Percentiles rank a stretch among this genome's conserved stretches.
phyloP scores from a whole-genome alignment of 2,888 invertebrate species.

The Pelosia muscerda region DNA sequence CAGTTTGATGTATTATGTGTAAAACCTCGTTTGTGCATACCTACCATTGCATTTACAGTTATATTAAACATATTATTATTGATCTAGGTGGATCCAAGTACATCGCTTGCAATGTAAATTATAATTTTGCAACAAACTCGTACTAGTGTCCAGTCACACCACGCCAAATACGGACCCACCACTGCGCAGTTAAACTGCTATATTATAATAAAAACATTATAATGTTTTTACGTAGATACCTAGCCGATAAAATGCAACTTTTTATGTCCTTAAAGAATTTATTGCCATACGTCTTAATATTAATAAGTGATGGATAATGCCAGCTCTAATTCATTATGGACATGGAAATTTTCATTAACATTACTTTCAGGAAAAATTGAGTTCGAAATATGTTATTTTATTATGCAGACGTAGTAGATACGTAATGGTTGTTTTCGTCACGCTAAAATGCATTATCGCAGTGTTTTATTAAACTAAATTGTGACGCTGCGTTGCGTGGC shows the following conservation, averaged over 20 bases:
- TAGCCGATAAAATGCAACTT: constrained; percentile 35
- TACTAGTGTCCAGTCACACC: constrained; percentile 44
- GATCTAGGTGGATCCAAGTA: constrained; percentile 24
- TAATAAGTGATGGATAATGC: constrained; percentile 33
- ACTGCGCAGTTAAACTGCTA: constrained; percentile 56
- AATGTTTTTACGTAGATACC: constrained; percentile 46
- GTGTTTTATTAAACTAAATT: background rate
- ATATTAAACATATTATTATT: constrained; percentile 49
- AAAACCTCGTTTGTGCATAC: constrained; percentile 28
- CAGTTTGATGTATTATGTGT: background rate
- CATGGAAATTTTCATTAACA: constrained; percentile 19
- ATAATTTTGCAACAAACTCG: constrained; percentile 53
- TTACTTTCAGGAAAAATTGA: constrained; percentile 6
- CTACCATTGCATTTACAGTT: constrained; percentile 30
- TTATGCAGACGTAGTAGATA: background rate
- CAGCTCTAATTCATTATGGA: constrained; percentile 21
- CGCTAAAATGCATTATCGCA: constrained; percentile 2
- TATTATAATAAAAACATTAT: constrained; percentile 40
- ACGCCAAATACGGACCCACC: constrained; percentile 52
- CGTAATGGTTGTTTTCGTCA: background rate
- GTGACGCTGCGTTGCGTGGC: background rate
- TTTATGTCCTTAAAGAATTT: constrained; percentile 46
- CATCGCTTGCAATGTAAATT: constrained; percentile 32
- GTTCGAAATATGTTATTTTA: background rate
- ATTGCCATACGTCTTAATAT: constrained; percentile 39